A percentile compares a stretch with the other conserved stretches of the same genome.
Conservation (phyloP, 2,888 invertebrate species). For the Drosophila subsilvestris region DNA sequence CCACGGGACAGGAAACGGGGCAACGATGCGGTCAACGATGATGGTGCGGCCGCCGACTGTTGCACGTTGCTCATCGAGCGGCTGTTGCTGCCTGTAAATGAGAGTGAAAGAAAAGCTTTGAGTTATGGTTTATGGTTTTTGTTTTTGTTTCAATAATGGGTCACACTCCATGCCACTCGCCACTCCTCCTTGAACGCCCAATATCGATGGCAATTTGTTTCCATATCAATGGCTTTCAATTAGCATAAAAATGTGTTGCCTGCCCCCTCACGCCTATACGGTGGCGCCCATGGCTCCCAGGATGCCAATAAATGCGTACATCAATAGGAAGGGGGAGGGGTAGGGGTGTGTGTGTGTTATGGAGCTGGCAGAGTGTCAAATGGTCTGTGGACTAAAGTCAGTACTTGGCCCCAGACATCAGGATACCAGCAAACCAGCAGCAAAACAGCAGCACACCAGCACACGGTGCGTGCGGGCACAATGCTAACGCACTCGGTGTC, state of each 20-base stretch:
- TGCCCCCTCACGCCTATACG: conserved; percentile 40
- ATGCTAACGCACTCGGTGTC: conserved; percentile 57
- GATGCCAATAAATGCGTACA: conserved; percentile 59
- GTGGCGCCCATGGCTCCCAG: conserved; percentile 55
- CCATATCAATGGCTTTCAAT: conserved; percentile 81
- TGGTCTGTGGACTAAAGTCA: conserved; percentile 18
- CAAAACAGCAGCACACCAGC: no score
- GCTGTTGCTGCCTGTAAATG: conserved; percentile 74
- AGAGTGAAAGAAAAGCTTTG: not conserved
- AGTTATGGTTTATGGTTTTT: conserved; percentile 4
- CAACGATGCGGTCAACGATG: conserved; percentile 68
- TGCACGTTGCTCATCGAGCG: conserved; percentile 80
- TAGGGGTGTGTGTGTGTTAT: not conserved
- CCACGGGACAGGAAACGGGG: conserved; percentile 90
- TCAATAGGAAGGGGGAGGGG: not conserved
- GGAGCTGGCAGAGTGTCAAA: conserved; percentile 1
- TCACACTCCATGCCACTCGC: no score
- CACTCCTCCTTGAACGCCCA: conserved; percentile 1
- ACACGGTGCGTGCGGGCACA: conserved; percentile 27
- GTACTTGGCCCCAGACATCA: not conserved
- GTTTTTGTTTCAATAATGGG: not conserved
- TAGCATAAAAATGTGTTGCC: conserved; percentile 81
- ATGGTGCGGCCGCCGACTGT: conserved; percentile 42
- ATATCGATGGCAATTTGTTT: conserved; percentile 71
- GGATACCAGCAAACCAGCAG: no score